phyloP scores from a whole-genome alignment of 2,113 vertebrate genomes.

The Tonatia bakeri region DNA sequence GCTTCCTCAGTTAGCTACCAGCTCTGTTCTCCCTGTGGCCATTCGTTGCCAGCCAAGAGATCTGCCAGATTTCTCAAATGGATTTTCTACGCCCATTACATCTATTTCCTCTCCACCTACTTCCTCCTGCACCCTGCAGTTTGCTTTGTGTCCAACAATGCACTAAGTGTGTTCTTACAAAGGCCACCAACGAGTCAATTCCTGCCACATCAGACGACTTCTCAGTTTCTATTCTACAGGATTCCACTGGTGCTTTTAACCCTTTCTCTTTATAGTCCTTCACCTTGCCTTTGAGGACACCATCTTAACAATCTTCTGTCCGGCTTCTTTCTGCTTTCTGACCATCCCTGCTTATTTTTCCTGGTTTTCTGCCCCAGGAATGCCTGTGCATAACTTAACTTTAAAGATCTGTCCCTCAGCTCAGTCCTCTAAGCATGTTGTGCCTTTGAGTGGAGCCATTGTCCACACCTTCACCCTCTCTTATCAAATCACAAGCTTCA shows the following conservation, averaged over 20 bases:
- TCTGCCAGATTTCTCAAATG: slow-evolving; percentile 35
- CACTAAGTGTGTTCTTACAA: background rate
- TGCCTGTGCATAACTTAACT: background rate
- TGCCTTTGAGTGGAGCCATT: background rate
- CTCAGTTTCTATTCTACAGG: background rate
- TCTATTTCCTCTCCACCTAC: slow-evolving; percentile 47
- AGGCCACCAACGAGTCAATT: background rate
- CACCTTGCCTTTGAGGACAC: background rate
- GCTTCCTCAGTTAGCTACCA: background rate
- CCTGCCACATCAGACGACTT: background rate
- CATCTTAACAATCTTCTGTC: background rate
- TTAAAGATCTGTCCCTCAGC: background rate
- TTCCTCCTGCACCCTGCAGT: slow-evolving; percentile 2
- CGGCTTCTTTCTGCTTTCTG: background rate
- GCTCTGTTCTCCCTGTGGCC: background rate
- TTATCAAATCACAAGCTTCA: background rate
- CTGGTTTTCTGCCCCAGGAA: background rate
- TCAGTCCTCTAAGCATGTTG: background rate
- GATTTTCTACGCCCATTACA: slow-evolving; percentile 34
- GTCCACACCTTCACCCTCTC: background rate
- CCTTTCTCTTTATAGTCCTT: background rate
- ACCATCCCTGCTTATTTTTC: background rate
- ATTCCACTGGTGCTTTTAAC: background rate
- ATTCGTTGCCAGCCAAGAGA: background rate
- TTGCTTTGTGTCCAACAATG: slow-evolving; percentile 38